Percentiles rank a stretch among this genome's conserved stretches.
phyloP scores from a whole-genome alignment of 2,113 vertebrate species.

The Rattus rattus region DNA sequence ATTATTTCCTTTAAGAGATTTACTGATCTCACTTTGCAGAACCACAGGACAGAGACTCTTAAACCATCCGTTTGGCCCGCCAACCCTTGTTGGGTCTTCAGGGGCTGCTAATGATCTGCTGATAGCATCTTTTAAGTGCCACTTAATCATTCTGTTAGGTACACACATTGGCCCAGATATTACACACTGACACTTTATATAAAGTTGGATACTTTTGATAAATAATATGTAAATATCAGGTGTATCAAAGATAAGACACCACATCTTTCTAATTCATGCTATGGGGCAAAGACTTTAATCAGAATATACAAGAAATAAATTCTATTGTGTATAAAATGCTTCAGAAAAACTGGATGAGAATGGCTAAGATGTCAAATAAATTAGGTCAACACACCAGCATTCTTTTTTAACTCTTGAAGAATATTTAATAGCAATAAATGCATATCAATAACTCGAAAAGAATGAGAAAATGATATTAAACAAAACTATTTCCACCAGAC shows the following conservation, averaged over 20 bases:
- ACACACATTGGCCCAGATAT: not conserved
- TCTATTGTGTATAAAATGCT: constrained; percentile 47
- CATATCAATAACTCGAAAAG: constrained; percentile 38
- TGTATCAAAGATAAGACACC: constrained; percentile 33
- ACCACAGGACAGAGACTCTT: not conserved
- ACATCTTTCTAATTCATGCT: constrained; percentile 14
- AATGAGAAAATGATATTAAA: constrained; percentile 53
- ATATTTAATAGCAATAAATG: constrained; percentile 37
- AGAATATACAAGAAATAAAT: constrained; percentile 46
- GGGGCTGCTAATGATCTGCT: not conserved
- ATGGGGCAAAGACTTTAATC: constrained; percentile 39
- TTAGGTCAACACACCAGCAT: constrained; percentile 28
- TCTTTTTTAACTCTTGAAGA: constrained; percentile 62
- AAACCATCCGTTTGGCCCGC: not conserved
- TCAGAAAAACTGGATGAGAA: constrained; percentile 15
- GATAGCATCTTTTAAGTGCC: not conserved
- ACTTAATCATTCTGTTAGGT: not conserved
- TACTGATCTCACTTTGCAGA: not conserved
- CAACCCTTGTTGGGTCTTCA: not conserved
- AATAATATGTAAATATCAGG: constrained; percentile 57
- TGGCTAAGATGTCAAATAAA: constrained; percentile 44
- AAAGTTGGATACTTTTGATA: constrained; percentile 16
- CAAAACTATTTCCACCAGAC: constrained; percentile 39
- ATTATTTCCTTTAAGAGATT: not conserved
- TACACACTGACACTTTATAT: constrained; percentile 42